Percentiles rank a stretch among this genome's conserved stretches.
These are phyloP conservation scores for Synergus japonicus DNA, from an alignment of 2,888 invertebrate genomes.

Conservation along the genomic window DNA sequence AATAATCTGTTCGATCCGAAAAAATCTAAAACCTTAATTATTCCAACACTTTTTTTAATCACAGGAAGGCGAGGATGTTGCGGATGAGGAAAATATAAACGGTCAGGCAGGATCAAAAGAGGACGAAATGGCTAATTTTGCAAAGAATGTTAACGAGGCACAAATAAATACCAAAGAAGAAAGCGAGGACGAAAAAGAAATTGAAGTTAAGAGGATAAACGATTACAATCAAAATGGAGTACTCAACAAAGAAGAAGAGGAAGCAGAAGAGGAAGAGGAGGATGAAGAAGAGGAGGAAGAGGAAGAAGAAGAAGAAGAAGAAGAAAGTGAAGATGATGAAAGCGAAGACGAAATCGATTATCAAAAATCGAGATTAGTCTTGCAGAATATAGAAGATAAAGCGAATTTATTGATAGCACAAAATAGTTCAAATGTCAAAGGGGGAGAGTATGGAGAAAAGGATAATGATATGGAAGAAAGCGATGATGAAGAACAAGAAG, in stretches of 20 bases:
- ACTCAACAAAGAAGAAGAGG: constrained; percentile 18
- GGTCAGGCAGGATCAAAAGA: constrained; percentile 23
- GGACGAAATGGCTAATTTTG: constrained; percentile 15
- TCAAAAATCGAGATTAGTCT: neutral
- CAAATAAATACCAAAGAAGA: constrained; percentile 52
- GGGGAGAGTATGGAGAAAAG: constrained; percentile 53
- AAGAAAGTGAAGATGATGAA: constrained; percentile 52
- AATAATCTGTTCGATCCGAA: constrained; percentile 10
- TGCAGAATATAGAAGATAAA: constrained; percentile 39
- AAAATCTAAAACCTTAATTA: constrained; percentile 14
- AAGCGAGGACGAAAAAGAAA: neutral
- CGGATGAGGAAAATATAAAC: neutral
- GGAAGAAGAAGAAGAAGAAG: constrained; percentile 49
- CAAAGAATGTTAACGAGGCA: constrained; percentile 11
- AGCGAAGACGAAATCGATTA: constrained; percentile 44
- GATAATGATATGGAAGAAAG: constrained; percentile 58
- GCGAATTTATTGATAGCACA: constrained; percentile 22
- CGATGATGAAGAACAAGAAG: constrained; percentile 67
- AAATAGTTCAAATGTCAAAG: constrained; percentile 47
- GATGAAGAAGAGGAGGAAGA: constrained; percentile 52
- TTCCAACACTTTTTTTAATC: constrained; percentile 19
- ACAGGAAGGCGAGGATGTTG: constrained; percentile 8
- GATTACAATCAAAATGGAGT: neutral
- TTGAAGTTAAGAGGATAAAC: neutral
- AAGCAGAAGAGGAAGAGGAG: constrained; percentile 46